Conservation (phyloP, 2,113 vertebrate species). For the Daphoenositta chrysoptera region DNA sequence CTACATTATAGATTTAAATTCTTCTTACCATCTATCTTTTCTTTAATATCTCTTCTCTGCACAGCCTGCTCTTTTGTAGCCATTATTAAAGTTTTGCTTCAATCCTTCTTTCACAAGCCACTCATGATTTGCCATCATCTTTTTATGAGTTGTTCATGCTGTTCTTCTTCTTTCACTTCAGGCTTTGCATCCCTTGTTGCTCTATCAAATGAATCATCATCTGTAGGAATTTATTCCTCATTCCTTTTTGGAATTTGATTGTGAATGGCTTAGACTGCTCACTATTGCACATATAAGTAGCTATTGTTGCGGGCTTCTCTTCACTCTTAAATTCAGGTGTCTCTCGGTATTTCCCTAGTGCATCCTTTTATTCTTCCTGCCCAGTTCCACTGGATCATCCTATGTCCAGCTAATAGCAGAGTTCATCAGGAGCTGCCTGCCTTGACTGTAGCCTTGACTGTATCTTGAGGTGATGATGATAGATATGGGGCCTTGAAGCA, state of each 20-base stretch:
- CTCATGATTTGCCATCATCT: neutral
- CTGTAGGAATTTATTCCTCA: neutral
- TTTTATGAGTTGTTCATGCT: neutral
- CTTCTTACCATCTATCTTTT: neutral
- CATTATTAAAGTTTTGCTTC: conserved; percentile 31
- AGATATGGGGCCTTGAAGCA: neutral
- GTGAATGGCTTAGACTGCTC: neutral
- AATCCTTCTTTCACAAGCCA: neutral
- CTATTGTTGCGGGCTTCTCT: neutral
- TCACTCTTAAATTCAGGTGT: neutral
- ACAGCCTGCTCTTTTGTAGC: neutral
- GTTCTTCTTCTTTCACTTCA: neutral
- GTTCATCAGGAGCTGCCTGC: neutral
- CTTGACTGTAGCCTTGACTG: neutral
- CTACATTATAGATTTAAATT: conserved; percentile 27
- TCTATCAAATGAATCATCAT: neutral
- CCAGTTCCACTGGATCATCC: neutral
- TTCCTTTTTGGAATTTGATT: neutral
- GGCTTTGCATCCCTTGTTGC: neutral
- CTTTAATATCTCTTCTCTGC: neutral
- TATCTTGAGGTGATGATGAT: neutral
- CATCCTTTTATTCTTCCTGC: neutral
- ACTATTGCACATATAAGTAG: neutral
- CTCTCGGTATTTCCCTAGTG: neutral
- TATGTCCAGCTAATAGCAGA: neutral